Evolutionary conservation across 2,113 vertebrate species (phyloP), one percentile per base, ranked within the genome.

Genomic region (Apaloderma vittatum): DNA sequence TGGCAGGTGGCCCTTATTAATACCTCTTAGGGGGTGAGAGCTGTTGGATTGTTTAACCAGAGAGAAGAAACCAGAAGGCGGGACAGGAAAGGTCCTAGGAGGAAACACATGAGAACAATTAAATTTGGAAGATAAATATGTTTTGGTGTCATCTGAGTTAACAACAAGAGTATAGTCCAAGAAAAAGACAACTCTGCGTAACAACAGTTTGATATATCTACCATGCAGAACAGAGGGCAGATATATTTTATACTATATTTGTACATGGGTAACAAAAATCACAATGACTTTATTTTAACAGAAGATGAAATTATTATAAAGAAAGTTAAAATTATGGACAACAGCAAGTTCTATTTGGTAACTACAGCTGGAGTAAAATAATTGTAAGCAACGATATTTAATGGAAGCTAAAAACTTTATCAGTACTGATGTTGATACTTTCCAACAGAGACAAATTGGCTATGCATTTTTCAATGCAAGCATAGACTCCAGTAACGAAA

Each of bases 1-100:
- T 77, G 84, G 88, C 95, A 97, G 94, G 72, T 94, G 92, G 90
- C 72, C 82, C 55, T 80, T 95, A 67, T 92, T 96, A 93, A 92
- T 96, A 74, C 48, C 48, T 92, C 82, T 80, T 54, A 79, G 59
- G 74, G 58, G 73, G 49, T 74, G 68, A 91, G 54, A 93, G 54
- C 54, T 86, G 51, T n/a, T 90, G 51, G 75, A 92, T 88, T 67
- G 36, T 12, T 72, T 92, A 83, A 84, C 40, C 23, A 80, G 85
- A 62, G 46, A 74, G n/a, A 77, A 54, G 49, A 78, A 93, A 84
- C 4, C 57, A 75, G 79, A 73, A 76, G 55, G 80, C 72, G 45
- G 82, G 78, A 92, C 24, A 83, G 55, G 45, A 87, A 86, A 71
- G 14, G 59, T 86, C 90, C 63, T 76, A 6, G 61, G 93, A 84